These are phyloP conservation scores for Odontothrips loti DNA, from an alignment of 2,888 invertebrate genomes.

Conservation along the genomic window DNA sequence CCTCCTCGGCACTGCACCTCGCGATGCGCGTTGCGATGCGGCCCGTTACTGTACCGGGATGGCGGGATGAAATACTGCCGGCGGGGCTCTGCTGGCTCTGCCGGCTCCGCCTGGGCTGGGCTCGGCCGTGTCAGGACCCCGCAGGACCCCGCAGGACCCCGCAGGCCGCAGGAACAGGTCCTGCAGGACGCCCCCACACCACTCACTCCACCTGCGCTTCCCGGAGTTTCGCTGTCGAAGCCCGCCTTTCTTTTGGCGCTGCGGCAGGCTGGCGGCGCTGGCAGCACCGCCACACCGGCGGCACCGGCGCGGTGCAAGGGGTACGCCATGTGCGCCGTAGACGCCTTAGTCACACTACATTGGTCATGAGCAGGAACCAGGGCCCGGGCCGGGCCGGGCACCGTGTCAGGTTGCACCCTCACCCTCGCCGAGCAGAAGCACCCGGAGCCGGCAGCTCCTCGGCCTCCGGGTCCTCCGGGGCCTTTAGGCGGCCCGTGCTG, in stretches of 20 bases:
- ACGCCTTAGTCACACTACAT: conserved; percentile 19
- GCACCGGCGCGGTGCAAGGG: neutral
- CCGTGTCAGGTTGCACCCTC: conserved; percentile 7
- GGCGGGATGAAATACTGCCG: neutral
- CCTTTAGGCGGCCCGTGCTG: neutral
- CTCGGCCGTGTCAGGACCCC: too few relatives aligned
- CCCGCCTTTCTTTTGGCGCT: neutral
- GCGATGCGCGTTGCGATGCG: neutral
- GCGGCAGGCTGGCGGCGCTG: neutral
- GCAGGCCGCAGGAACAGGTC: neutral
- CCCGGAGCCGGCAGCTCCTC: neutral
- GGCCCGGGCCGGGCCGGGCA: neutral
- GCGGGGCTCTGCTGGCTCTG: too few relatives aligned
- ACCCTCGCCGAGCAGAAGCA: neutral
- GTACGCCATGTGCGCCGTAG: conserved; percentile 7
- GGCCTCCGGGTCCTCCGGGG: too few relatives aligned
- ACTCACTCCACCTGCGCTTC: too few relatives aligned
- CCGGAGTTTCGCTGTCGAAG: too few relatives aligned
- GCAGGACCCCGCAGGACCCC: neutral
- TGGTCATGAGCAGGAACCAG: neutral
- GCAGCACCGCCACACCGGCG: neutral
- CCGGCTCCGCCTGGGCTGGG: neutral
- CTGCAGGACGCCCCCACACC: neutral
- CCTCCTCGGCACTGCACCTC: neutral
- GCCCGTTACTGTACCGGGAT: neutral